Percentiles rank a stretch among this genome's conserved stretches.
phyloP scores from a whole-genome alignment of 2,888 invertebrate species.

The Masnerella sp. region DNA sequence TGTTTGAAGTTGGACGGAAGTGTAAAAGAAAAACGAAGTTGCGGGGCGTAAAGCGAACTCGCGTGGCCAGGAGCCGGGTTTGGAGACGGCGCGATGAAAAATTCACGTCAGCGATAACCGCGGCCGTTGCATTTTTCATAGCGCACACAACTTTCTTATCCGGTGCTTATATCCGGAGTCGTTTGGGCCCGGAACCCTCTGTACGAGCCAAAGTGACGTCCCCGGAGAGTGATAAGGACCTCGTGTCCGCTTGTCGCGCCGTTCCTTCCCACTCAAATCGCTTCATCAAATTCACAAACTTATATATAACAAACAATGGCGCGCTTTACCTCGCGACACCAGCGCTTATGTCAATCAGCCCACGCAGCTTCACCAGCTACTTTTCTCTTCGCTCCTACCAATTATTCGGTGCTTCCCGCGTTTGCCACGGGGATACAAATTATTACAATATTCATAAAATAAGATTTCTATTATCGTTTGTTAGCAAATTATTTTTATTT shows the following conservation, averaged over 20 bases:
- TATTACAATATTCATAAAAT: too few species aligned
- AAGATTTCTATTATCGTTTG: too few species aligned
- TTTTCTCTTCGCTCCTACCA: slow-evolving; percentile 29
- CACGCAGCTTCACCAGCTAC: slow-evolving; percentile 35
- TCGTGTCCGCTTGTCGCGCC: slow-evolving; percentile 61
- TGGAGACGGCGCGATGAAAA: slow-evolving; percentile 72
- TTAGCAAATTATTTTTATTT: too few species aligned
- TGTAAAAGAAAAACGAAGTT: slow-evolving; percentile 50
- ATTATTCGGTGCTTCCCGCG: slow-evolving; percentile 8
- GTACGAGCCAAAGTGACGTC: slow-evolving; percentile 58
- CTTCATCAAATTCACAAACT: slow-evolving; percentile 57
- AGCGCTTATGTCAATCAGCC: slow-evolving; percentile 41
- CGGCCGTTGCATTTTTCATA: slow-evolving; percentile 76
- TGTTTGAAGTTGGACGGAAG: slow-evolving; percentile 44
- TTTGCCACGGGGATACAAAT: too few species aligned
- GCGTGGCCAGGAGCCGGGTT: slow-evolving; percentile 56
- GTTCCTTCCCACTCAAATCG: slow-evolving; percentile 56
- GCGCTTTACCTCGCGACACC: slow-evolving; percentile 15
- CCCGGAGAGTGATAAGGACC: slow-evolving; percentile 61
- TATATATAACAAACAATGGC: slow-evolving; percentile 54
- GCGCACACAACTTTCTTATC: slow-evolving; percentile 73
- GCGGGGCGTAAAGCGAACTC: slow-evolving; percentile 42
- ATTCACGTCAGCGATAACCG: slow-evolving; percentile 76
- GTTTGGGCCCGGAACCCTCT: slow-evolving; percentile 66
- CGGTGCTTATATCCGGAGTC: slow-evolving; percentile 71